Conservation (phyloP, 2,113 vertebrate genomes). For the Dolichallabes microphthalmus region DNA sequence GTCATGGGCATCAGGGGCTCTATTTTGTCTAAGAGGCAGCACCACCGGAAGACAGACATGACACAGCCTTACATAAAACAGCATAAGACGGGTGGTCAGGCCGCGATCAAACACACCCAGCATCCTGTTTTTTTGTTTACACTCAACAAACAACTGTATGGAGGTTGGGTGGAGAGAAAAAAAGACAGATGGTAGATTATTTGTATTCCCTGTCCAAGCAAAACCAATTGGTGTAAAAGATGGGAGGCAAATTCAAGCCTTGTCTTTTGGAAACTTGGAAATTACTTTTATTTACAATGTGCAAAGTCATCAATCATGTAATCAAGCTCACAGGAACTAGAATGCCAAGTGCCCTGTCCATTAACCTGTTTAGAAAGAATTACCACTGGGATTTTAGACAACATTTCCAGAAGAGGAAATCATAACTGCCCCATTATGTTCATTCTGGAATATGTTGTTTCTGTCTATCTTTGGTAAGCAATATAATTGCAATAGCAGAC, state of each 20-base stretch:
- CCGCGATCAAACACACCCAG: slow-evolving; percentile 35
- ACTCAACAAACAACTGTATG: slow-evolving; percentile 9
- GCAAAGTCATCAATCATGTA: not conserved
- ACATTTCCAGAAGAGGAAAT: not conserved
- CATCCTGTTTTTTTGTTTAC: slow-evolving; percentile 39
- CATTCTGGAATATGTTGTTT: not conserved
- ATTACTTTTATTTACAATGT: not conserved
- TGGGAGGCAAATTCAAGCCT: not conserved
- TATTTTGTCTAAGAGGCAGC: slow-evolving; percentile 68
- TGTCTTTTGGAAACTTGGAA: not conserved
- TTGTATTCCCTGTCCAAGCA: not conserved
- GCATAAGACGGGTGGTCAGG: slow-evolving; percentile 34
- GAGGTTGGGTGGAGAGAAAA: not conserved
- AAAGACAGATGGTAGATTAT: not conserved
- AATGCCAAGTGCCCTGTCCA: not conserved
- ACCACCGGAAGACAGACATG: slow-evolving; percentile 57
- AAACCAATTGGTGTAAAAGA: not conserved
- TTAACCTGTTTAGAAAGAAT: not conserved
- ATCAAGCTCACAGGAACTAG: slow-evolving; percentile 1
- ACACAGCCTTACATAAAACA: slow-evolving; percentile 52
- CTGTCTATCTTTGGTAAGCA: not conserved
- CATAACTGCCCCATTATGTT: not conserved
- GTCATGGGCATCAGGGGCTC: slow-evolving; percentile 64
- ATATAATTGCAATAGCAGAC: not conserved
- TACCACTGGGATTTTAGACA: not conserved